These are phyloP conservation scores for Hystrix brachyura DNA, from an alignment of 2,113 vertebrate species.

Conservation along the genomic window DNA sequence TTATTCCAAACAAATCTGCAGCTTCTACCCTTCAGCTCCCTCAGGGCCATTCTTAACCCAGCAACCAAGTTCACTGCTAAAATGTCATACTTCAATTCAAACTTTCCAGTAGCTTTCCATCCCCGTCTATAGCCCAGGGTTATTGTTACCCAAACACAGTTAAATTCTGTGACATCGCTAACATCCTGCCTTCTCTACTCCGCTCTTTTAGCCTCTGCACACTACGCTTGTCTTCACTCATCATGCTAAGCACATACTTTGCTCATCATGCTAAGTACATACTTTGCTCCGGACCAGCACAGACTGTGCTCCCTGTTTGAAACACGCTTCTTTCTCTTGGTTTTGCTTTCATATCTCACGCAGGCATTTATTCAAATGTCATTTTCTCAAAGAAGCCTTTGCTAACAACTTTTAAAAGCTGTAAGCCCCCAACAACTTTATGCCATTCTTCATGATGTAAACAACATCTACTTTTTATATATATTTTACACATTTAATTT, in stretches of 20 bases:
- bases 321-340: neutral
- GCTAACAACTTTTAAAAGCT: neutral
- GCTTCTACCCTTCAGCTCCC: neutral
- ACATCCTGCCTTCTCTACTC: neutral
- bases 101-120: neutral
- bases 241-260: no score
- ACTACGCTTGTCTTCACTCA: accelerated
- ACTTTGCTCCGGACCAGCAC: neutral
- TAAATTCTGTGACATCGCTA: no score
- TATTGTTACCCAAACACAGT: neutral
- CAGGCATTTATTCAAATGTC: neutral
- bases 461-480: neutral
- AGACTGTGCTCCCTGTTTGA: neutral
- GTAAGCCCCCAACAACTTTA: neutral
- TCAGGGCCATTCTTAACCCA: neutral
- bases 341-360: neutral
- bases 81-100: neutral
- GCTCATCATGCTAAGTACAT: accelerated
- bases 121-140: neutral
- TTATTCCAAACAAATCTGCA: neutral
- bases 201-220: neutral
- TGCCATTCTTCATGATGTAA: neutral
- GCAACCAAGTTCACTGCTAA: neutral
- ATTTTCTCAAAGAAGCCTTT: neutral
- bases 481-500: neutral